Conservation (phyloP, 2,888 invertebrate species). For the Pilophorus perplexus region DNA sequence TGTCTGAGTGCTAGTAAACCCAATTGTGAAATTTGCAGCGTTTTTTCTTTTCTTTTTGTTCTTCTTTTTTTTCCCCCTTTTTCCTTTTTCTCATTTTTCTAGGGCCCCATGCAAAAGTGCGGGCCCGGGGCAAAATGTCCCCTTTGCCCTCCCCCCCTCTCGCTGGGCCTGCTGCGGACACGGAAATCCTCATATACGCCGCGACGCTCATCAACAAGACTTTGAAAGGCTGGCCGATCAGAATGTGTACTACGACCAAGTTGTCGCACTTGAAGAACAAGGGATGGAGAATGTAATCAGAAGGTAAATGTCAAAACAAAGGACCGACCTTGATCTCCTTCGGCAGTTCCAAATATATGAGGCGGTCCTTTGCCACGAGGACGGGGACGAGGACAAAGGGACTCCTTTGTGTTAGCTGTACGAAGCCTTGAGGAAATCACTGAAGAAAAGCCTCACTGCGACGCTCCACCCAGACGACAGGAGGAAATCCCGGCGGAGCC, state of each 20-base stretch:
- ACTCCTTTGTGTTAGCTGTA: slow-evolving; percentile 62
- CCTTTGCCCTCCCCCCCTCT: too few species aligned
- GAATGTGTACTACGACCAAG: slow-evolving; percentile 96
- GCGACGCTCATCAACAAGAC: slow-evolving; percentile 95
- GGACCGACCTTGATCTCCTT: slow-evolving; percentile 87
- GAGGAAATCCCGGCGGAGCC: slow-evolving; percentile 75
- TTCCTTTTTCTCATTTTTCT: too few species aligned
- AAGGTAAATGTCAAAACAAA: slow-evolving; percentile 82
- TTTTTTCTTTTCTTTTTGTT: too few species aligned
- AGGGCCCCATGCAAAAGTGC: too few species aligned
- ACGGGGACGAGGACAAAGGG: slow-evolving; percentile 67
- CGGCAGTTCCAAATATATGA: slow-evolving; percentile 95
- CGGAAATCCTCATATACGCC: slow-evolving; percentile 91
- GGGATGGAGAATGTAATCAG: slow-evolving; percentile 85
- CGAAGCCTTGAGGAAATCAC: slow-evolving; percentile 61
- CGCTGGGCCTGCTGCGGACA: too few species aligned
- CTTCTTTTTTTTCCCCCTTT: too few species aligned
- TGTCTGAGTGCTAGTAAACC: too few species aligned
- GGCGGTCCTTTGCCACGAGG: slow-evolving; percentile 84
- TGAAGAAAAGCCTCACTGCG: slow-evolving; percentile 61
- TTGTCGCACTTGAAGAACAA: slow-evolving; percentile 91
- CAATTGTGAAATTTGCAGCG: too few species aligned
- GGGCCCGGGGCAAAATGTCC: too few species aligned
- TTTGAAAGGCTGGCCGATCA: slow-evolving; percentile 90
- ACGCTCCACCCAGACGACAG: slow-evolving; percentile 56